phyloP scores from a whole-genome alignment of 2,888 invertebrate genomes.

The Synergus laeviventris region DNA sequence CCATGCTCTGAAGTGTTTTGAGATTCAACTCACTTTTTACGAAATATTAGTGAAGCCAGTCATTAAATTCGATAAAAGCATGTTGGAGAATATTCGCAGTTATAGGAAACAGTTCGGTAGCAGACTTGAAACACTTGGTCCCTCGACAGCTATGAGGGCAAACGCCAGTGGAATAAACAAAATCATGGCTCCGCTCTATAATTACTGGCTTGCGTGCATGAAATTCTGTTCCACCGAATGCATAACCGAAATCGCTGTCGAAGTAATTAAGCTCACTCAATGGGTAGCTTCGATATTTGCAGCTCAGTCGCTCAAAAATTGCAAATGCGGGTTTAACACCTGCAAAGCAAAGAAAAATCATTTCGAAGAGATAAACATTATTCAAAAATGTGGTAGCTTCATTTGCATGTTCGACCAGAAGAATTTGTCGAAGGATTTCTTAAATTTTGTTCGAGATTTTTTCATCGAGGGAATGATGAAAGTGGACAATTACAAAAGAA shows the following conservation, averaged over 20 bases:
- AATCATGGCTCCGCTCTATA: conserved; percentile 44
- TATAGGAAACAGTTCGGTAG: conserved; percentile 1
- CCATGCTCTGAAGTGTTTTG: not conserved
- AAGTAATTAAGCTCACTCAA: conserved; percentile 10
- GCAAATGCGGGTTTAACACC: conserved; percentile 53
- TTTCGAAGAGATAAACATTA: conserved; percentile 54
- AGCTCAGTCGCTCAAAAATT: conserved; percentile 43
- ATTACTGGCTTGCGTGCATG: conserved; percentile 57
- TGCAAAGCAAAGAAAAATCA: conserved; percentile 58
- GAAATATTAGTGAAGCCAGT: not conserved
- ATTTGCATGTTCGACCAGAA: conserved; percentile 50
- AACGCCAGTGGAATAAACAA: conserved; percentile 11
- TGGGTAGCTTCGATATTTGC: not conserved
- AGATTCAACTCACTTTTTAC: conserved; percentile 7
- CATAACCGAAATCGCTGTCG: conserved; percentile 50
- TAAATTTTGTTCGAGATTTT: conserved; percentile 44
- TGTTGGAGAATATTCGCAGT: conserved; percentile 1
- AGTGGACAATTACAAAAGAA: conserved; percentile 55
- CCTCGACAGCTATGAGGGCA: not conserved
- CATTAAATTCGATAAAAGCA: not conserved
- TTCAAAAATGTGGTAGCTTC: conserved; percentile 49
- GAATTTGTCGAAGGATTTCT: conserved; percentile 50
- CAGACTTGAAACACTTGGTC: not conserved
- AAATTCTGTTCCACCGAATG: conserved; percentile 44
- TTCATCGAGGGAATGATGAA: conserved; percentile 52